Percentiles rank a stretch among this genome's conserved stretches.
phyloP scores from a whole-genome alignment of 1,140 invertebrate species.

The Danaus melanippus region DNA sequence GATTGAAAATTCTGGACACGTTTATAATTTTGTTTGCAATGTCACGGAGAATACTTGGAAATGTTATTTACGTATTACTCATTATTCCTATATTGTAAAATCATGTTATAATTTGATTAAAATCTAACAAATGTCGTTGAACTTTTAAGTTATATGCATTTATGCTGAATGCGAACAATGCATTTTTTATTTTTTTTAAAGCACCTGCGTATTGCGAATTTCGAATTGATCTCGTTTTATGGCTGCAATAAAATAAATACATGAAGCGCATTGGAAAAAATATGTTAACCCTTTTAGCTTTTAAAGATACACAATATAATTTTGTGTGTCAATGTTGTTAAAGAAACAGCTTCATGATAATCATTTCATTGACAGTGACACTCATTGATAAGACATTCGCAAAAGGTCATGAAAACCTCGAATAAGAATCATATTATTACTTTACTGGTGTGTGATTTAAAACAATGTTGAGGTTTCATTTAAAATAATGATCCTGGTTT shows the following conservation, averaged over 20 bases:
- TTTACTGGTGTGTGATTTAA: neutral
- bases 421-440: neutral
- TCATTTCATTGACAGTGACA: too few relatives aligned
- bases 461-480: too few relatives aligned
- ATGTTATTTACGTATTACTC: slow-evolving; percentile 60
- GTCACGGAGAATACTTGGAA: slow-evolving; percentile 60
- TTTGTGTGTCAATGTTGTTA: slow-evolving; percentile 5
- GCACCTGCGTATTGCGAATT: slow-evolving; percentile 39
- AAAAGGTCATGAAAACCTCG: too few relatives aligned
- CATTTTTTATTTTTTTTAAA: slow-evolving; percentile 27
- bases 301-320: slow-evolving; percentile 11
- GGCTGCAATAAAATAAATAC: slow-evolving; percentile 37
- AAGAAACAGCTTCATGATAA: neutral
- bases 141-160: slow-evolving; percentile 26
- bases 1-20: slow-evolving; percentile 52
- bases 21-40: slow-evolving; percentile 60
- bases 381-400: too few relatives aligned
- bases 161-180: slow-evolving; percentile 32
- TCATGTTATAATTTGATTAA: slow-evolving; percentile 38
- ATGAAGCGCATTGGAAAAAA: slow-evolving; percentile 29
- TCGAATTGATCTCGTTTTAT: slow-evolving; percentile 42
- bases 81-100: slow-evolving; percentile 44
- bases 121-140: slow-evolving; percentile 34
- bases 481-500: neutral
- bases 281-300: slow-evolving; percentile 16